These are phyloP conservation scores for Fragum whitleyi DNA, from an alignment of 2,888 invertebrate genomes.

Conservation along the genomic window DNA sequence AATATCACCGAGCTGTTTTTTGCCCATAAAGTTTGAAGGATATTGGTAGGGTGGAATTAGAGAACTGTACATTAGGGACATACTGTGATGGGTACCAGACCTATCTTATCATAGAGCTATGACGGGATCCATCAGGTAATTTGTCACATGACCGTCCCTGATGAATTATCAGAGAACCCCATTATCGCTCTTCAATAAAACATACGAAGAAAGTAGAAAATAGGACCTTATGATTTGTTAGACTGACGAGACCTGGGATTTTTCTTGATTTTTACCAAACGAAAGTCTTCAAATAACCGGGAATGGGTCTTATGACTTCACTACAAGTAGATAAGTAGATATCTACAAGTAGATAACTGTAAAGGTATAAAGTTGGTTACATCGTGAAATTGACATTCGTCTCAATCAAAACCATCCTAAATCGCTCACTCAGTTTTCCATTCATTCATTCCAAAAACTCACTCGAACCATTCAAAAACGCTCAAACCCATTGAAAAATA, in stretches of 20 bases:
- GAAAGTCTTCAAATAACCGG: too few relatives aligned
- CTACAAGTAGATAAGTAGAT: too few relatives aligned
- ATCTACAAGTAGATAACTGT: too few relatives aligned
- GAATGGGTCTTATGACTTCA: too few relatives aligned
- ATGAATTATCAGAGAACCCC: conserved; percentile 1
- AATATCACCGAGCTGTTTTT: too few relatives aligned
- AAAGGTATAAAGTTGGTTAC: too few relatives aligned
- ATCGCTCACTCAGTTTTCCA: too few relatives aligned
- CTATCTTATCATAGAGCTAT: conserved; percentile 5
- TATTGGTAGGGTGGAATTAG: neutral
- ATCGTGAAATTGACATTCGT: too few relatives aligned
- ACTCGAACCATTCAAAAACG: too few relatives aligned
- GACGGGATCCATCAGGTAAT: conserved; percentile 23
- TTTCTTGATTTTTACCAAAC: neutral
- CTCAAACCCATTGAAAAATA: too few relatives aligned
- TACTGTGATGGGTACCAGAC: conserved; percentile 16
- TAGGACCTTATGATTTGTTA: conserved; percentile 8
- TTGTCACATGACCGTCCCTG: conserved; percentile 13
- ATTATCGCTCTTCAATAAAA: conserved; percentile 28
- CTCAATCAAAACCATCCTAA: too few relatives aligned
- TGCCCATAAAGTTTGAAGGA: neutral
- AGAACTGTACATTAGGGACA: conserved; percentile 13
- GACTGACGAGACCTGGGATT: neutral
- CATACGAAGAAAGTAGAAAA: conserved; percentile 13
- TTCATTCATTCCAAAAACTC: too few relatives aligned